Percentiles rank a stretch among this genome's conserved stretches.
Evolutionary conservation across 2,888 invertebrate species (phyloP).

Genomic region (Eupithecia centaureata): DNA sequence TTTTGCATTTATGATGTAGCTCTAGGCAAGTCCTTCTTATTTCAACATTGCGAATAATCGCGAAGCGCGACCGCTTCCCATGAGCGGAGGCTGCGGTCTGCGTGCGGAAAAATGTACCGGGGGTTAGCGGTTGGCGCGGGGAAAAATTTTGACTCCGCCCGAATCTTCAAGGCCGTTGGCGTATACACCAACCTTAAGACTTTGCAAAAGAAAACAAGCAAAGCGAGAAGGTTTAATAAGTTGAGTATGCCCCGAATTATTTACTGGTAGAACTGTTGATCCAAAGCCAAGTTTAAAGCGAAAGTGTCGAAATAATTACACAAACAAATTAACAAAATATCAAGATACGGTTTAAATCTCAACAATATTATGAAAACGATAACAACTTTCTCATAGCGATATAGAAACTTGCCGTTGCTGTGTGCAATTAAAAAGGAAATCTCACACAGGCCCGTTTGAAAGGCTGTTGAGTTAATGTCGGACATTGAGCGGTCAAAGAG

Average conservation of each 20-base stretch:
- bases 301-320: not conserved
- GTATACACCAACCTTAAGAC: too few species aligned
- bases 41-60: too few species aligned
- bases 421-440: conserved; percentile 20
- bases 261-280: conserved; percentile 9
- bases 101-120: too few species aligned
- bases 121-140: too few species aligned
- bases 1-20: too few species aligned
- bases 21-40: too few species aligned
- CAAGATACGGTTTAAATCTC: not conserved
- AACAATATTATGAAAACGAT: conserved; percentile 10
- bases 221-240: not conserved
- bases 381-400: conserved; percentile 29
- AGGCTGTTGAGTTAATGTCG: not conserved
- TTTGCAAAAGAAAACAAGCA: not conserved
- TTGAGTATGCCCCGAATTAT: not conserved
- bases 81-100: too few species aligned
- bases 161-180: too few species aligned
- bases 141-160: too few species aligned
- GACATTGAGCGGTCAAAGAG: not conserved
- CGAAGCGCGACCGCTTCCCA: too few species aligned
- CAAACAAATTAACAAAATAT: not conserved
- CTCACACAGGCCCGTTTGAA: conserved; percentile 7
- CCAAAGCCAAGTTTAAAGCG: not conserved
- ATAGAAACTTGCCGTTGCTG: conserved; percentile 18